Evolutionary conservation across 2,797 vertebrate species (phyloP), one percentile per base, ranked within the genome.

Genomic region (Xenopus petersii): DNA sequence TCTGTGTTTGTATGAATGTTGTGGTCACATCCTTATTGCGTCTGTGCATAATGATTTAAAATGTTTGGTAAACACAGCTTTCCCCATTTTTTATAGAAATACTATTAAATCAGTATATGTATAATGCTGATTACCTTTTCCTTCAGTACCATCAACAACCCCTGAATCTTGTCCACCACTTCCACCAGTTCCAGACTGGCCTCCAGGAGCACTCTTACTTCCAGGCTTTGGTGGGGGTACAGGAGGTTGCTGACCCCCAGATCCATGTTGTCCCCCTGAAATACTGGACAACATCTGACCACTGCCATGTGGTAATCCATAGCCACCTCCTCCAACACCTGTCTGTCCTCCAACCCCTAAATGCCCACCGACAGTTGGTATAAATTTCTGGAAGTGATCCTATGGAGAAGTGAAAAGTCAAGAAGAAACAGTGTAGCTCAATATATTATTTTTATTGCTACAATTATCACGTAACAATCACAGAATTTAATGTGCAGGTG

Each of bases 381-480:
- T 86, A 81, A 94, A 93, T 81, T 93, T 94, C 88, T 97, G 90
- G 47, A 96, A 93, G 82, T 96, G 95, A 87, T 95, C 92, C 95
- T 96, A 60, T 24, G 12, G 21, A 10, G 2, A 80, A 81, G 76
- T 74, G 48, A 83, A 64, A 68, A 6, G 12, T 62, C 15, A 62
- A 62, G 13, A 63, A 63, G 10, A 12, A 26, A 5, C 26, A 30
- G 26, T 30, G 4, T 30, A 30, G 26, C 26, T 30, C 2, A 21
- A 30, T 30, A 30, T 30, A 30, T 30, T 30, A 30, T 30, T 30
- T 30, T 30, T 30, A 30, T 30, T 30, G 26, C 26, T 30, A 30
- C 26, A 30, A 30, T 30, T 30, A 30, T 30, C 26, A 30, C 4
- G 26, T 30, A 30, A 30, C 26, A 30, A 30, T 1, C 26, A 30